Conservation (phyloP, 2,797 vertebrate species). For the Sus cebifrons region DNA sequence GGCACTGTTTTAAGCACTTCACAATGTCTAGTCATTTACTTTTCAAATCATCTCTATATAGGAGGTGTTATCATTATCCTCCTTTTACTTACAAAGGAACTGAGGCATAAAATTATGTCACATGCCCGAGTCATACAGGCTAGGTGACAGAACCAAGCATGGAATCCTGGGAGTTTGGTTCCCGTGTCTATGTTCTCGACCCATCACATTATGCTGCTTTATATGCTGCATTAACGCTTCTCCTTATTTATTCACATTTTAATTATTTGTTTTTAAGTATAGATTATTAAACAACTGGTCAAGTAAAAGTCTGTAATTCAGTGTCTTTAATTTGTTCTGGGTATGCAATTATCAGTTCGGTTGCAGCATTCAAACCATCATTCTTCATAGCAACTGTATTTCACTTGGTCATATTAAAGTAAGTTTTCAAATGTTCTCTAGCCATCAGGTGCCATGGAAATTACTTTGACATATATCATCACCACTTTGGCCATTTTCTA, state of each 20-base stretch:
- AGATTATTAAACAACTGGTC: neutral
- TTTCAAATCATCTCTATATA: neutral
- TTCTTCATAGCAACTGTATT: neutral
- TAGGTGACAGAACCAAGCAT: neutral
- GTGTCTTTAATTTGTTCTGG: neutral
- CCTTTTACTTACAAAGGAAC: neutral
- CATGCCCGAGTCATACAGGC: too few species aligned
- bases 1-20: neutral
- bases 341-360: neutral
- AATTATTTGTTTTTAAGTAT: neutral
- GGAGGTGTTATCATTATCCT: neutral
- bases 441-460: neutral
- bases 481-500: neutral
- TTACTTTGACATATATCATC: constrained; percentile 10
- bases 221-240: neutral
- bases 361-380: neutral
- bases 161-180: neutral
- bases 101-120: neutral
- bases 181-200: neutral
- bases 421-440: neutral
- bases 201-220: neutral
- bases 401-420: neutral
- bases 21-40: neutral
- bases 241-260: neutral
- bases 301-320: neutral